Conservation (phyloP, 2,797 vertebrate species). For the Ispidina lecontei region DNA sequence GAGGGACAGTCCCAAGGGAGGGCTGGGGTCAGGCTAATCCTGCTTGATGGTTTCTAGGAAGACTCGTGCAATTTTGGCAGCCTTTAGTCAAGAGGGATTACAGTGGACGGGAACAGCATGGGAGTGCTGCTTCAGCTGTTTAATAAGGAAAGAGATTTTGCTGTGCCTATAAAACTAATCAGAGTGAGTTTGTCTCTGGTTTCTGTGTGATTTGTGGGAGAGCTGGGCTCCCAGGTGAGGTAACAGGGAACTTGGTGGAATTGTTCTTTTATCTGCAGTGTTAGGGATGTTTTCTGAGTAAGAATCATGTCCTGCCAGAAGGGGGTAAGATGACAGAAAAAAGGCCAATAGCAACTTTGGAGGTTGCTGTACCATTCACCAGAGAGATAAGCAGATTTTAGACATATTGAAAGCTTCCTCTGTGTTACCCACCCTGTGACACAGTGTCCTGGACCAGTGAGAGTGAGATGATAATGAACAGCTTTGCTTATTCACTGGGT, state of each 20-base stretch:
- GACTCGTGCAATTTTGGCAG: neutral
- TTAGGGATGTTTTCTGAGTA: neutral
- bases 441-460: neutral
- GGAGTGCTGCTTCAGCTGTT: neutral
- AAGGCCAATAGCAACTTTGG: neutral
- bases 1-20: neutral
- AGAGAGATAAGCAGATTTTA: neutral
- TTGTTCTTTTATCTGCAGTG: neutral
- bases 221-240: neutral
- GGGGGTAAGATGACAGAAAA: neutral
- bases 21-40: neutral
- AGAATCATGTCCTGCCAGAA: neutral
- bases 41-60: neutral
- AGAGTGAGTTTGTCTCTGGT: neutral
- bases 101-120: rapidly evolving
- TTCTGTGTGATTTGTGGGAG: neutral
- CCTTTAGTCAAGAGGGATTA: neutral
- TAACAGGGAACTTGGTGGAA: neutral
- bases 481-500: neutral
- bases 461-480: neutral
- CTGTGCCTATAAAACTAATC: neutral
- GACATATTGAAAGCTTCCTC: neutral
- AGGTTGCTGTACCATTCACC: neutral
- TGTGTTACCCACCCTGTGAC: neutral
- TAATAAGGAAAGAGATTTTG: neutral